phyloP scores from a whole-genome alignment of 2,888 invertebrate species.

The Tenthredo livida region DNA sequence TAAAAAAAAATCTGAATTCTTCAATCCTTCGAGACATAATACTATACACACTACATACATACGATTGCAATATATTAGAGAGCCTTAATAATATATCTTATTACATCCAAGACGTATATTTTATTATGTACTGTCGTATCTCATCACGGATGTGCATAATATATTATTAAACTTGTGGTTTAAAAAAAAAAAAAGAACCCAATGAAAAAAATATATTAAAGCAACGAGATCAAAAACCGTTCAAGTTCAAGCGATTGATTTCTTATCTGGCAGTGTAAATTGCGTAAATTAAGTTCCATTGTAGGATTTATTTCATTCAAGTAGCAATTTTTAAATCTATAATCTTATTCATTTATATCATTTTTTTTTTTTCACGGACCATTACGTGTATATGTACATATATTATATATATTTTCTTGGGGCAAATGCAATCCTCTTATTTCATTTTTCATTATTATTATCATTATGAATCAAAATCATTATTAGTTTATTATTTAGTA shows the following conservation, averaged over 20 bases:
- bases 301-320: slow-evolving; percentile 20
- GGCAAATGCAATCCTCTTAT: slow-evolving; percentile 23
- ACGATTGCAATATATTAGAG: slow-evolving; percentile 14
- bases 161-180: background rate
- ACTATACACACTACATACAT: background rate
- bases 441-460: slow-evolving; percentile 5
- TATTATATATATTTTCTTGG: slow-evolving; percentile 10
- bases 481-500: background rate
- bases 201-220: background rate
- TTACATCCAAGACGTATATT: background rate
- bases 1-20: background rate
- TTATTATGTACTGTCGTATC: background rate
- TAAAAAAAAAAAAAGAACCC: background rate
- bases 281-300: background rate
- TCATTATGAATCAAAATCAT: slow-evolving; percentile 27
- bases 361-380: background rate
- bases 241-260: slow-evolving; percentile 34
- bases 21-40: slow-evolving; percentile 38
- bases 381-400: background rate
- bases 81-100: slow-evolving; percentile 28
- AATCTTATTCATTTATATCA: background rate
- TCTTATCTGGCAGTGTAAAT: background rate
- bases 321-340: background rate
- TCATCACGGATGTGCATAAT: slow-evolving; percentile 12
- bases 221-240: slow-evolving; percentile 42